These are phyloP conservation scores for Paragorgia papillata DNA, from an alignment of 92 coral and sea anemone genomes.

Conservation along the genomic window DNA sequence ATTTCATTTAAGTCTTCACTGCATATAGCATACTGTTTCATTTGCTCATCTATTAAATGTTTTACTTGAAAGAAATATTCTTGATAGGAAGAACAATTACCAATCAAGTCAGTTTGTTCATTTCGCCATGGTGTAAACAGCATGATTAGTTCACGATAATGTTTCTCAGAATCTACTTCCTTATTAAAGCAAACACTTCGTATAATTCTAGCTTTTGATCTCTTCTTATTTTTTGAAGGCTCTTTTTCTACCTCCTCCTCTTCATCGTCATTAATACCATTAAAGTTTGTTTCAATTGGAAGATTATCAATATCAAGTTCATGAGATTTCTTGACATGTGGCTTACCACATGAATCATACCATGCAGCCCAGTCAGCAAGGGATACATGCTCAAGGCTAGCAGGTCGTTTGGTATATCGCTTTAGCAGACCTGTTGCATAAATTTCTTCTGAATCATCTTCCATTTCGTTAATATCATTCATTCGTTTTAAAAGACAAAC, in stretches of 20 bases:
- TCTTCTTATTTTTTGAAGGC: too few relatives aligned
- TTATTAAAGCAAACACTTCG: conserved; percentile 52
- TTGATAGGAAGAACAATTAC: conserved; percentile 46
- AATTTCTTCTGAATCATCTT: too few relatives aligned
- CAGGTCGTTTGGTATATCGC: conserved; percentile 53
- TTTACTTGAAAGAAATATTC: conserved; percentile 39
- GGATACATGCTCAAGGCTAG: conserved; percentile 42
- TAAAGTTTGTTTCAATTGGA: conserved; percentile 32
- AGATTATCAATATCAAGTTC: conserved; percentile 48
- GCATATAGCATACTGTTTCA: conserved; percentile 46
- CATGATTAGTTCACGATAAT: conserved; percentile 44
- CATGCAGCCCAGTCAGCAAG: conserved; percentile 60
- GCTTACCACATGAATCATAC: conserved; percentile 46
- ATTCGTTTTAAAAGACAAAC: too few relatives aligned
- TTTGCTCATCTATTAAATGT: conserved; percentile 46
- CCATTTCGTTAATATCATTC: too few relatives aligned
- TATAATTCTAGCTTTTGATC: conserved; percentile 53
- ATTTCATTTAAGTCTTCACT: conserved; percentile 36
- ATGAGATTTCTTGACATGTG: conserved; percentile 23
- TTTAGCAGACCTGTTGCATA: conserved; percentile 48
- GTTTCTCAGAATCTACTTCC: conserved; percentile 45
- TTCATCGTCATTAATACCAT: conserved; percentile 39
- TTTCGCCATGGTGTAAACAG: conserved; percentile 53
- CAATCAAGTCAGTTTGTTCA: conserved; percentile 47
- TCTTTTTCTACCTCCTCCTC: too few relatives aligned